Evolutionary conservation across 2,797 vertebrate species (phyloP), one percentile per base, ranked within the genome.

Genomic region (Heliangelus exortis): DNA sequence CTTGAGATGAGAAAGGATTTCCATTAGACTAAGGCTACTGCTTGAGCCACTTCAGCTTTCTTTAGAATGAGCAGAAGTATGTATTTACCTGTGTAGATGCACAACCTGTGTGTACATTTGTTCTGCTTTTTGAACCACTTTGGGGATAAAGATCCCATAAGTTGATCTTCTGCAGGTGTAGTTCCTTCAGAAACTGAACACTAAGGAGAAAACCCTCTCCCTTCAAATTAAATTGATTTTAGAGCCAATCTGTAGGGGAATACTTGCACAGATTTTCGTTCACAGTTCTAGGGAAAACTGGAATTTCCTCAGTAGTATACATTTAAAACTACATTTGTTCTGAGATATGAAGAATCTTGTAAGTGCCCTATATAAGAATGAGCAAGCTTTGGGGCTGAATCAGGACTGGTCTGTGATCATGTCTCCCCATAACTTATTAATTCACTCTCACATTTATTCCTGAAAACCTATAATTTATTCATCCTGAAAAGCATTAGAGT

Each of bases 401-500:
- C 15, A 59, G 34, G 69, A 66, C 62, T 63, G 51, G 61, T 7
- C 21, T 86, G 26, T 58, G 58, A 77, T 80, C 3, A 1, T 83
- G 62, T 78, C 62, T 91, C 29, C 33, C 19, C 65, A 81, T 89
- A 86, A 90, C 15, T 92, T 94, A 88, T 90, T 92, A 26, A 94
- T 88, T 95, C 47, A 55, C 23, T 68, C 58, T 72, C 43, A 81
- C 69, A 81, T 84, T 86, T 92, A 48, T 88, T 93, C 87, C 88
- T 86, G 54, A 91, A 86, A 90, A 63, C 22, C 22, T 81, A 43
- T 91, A 48, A 90, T 90, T 96, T 94, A 93, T 96, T 96, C 34
- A 91, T 90, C 58, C 31, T 7, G 5, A 92, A 93, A 96, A 85
- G 33, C 54, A 84, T 79, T 71, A 86, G 55, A 75, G 51, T 54